Conservation (phyloP, 2,797 vertebrate genomes). For the Myotis myotis region DNA sequence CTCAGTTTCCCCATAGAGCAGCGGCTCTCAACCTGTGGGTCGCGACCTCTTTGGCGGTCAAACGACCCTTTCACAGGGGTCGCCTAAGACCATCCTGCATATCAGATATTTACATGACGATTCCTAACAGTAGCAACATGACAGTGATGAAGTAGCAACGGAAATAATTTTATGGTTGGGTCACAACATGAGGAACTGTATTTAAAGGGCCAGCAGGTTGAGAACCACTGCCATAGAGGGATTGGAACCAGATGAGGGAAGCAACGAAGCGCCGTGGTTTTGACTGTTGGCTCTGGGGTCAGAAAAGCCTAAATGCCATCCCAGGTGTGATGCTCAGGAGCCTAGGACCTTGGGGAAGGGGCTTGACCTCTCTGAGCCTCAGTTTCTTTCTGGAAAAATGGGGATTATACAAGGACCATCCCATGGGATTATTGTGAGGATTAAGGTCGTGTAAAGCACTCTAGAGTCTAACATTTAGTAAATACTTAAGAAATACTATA, state of each 20-base stretch:
- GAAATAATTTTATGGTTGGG: too few species aligned
- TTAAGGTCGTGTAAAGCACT: neutral
- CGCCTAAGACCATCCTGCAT: too few species aligned
- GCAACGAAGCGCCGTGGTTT: accelerated
- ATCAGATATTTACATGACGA: too few species aligned
- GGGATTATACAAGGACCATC: too few species aligned
- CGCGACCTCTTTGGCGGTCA: too few species aligned
- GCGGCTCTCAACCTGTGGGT: too few species aligned
- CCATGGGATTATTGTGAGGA: neutral
- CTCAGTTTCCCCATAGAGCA: neutral
- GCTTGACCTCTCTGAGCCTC: neutral
- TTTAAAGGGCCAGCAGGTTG: too few species aligned
- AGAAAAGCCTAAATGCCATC: neutral
- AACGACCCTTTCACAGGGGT: too few species aligned
- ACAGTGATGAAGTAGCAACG: too few species aligned
- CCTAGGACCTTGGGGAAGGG: neutral
- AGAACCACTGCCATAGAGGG: neutral
- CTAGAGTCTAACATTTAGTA: neutral
- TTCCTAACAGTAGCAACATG: too few species aligned
- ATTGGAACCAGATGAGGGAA: neutral
- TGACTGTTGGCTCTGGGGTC: neutral
- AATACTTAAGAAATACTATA: neutral
- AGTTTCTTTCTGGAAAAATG: neutral
- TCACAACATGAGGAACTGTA: too few species aligned
- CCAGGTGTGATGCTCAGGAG: neutral